Evolutionary conservation across 92 coral and sea anemone genomes (phyloP).

Genomic region (Epizoanthus illoricatus): DNA sequence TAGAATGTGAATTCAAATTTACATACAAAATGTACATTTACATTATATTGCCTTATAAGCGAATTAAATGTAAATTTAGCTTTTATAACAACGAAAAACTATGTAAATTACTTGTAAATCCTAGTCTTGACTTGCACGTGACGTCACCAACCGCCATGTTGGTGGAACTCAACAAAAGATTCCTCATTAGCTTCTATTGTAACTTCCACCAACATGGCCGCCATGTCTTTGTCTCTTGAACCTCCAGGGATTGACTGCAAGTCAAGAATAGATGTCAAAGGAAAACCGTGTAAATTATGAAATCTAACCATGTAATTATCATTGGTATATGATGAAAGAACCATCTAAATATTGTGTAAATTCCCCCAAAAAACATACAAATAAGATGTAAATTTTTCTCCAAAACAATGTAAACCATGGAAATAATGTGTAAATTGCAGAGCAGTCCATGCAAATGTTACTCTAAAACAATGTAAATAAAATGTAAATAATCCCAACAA

Average conservation of each 20-base stretch:
- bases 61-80: slow-evolving; percentile 23
- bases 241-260: too few species aligned
- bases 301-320: slow-evolving; percentile 12
- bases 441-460: not conserved
- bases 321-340: slow-evolving; percentile 15
- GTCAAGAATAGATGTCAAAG: slow-evolving; percentile 9
- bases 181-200: too few species aligned
- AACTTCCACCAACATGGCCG: too few species aligned
- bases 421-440: slow-evolving; percentile 27
- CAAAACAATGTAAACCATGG: not conserved
- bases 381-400: slow-evolving; percentile 7
- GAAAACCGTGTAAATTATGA: slow-evolving; percentile 5
- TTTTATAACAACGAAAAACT: slow-evolving; percentile 9
- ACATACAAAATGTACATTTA: slow-evolving; percentile 16
- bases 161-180: too few species aligned
- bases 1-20: slow-evolving; percentile 14
- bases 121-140: too few species aligned
- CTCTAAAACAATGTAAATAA: slow-evolving; percentile 12
- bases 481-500: not conserved
- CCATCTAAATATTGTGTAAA: slow-evolving; percentile 30
- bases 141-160: too few species aligned
- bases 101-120: slow-evolving; percentile 4
- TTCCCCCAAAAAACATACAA: slow-evolving; percentile 10
- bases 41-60: slow-evolving; percentile 5
- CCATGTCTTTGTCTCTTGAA: too few species aligned